These are phyloP conservation scores for Drosophila willistoni DNA, from an alignment of 1,140 invertebrate genomes.

Conservation along the genomic window DNA sequence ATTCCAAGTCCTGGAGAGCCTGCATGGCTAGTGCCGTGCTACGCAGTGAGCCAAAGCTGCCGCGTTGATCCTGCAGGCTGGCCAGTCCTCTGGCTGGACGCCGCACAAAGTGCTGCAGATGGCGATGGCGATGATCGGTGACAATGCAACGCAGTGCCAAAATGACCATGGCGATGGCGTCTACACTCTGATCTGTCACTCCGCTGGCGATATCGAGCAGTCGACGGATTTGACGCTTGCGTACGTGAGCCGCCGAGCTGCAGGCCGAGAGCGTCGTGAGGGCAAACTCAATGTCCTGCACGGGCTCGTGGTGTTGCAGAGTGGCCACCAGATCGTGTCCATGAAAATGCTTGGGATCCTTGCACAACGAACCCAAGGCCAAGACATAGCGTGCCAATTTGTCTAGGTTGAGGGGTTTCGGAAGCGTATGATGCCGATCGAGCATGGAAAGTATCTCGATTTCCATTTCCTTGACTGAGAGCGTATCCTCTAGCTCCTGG, in stretches of 20 bases:
- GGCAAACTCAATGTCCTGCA: slow-evolving; percentile 88
- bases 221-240: slow-evolving; percentile 90
- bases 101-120: slow-evolving; percentile 89
- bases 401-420: slow-evolving; percentile 88
- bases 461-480: slow-evolving; percentile 92
- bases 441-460: slow-evolving; percentile 91
- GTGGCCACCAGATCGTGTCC: slow-evolving; percentile 91
- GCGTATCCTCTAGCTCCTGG: slow-evolving; percentile 87
- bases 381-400: slow-evolving; percentile 90
- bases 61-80: slow-evolving; percentile 90
- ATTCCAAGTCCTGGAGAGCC: slow-evolving; percentile 89
- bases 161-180: slow-evolving; percentile 93
- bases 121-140: slow-evolving; percentile 91
- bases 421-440: slow-evolving; percentile 83
- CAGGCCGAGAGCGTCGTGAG: slow-evolving; percentile 88
- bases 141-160: slow-evolving; percentile 92
- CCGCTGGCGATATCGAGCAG: slow-evolving; percentile 90
- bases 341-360: slow-evolving; percentile 92
- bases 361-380: slow-evolving; percentile 90
- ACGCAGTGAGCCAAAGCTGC: slow-evolving; percentile 92
- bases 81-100: slow-evolving; percentile 89
- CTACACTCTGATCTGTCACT: slow-evolving; percentile 91
- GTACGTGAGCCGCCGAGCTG: slow-evolving; percentile 90
- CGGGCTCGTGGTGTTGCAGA: slow-evolving; percentile 88
- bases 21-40: slow-evolving; percentile 91